These are phyloP conservation scores for Acanthopagrus latus DNA, from an alignment of 2,797 vertebrate genomes.

Conservation along the genomic window DNA sequence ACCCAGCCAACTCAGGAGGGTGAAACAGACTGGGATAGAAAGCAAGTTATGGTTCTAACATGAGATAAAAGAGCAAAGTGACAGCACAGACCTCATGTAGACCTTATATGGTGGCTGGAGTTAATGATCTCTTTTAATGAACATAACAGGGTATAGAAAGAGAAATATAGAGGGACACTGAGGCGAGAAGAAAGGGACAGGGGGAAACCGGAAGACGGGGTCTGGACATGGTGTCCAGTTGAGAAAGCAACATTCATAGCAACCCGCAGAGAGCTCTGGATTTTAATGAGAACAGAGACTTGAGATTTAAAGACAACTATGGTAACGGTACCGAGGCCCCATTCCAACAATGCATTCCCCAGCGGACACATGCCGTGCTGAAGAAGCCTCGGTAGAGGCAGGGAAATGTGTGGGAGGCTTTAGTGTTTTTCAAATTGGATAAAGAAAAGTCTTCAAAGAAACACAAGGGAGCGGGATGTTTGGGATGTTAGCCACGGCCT, in stretches of 20 bases:
- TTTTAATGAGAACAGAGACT: slow-evolving; percentile 78
- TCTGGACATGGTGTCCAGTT: slow-evolving; percentile 58
- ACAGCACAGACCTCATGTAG: slow-evolving; percentile 37
- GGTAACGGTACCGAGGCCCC: slow-evolving; percentile 58
- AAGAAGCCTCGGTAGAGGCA: slow-evolving; percentile 43
- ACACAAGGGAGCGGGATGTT: slow-evolving; percentile 54
- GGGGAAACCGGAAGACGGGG: slow-evolving; percentile 23
- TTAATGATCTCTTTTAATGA: slow-evolving; percentile 70
- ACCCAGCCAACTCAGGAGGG: slow-evolving; percentile 28
- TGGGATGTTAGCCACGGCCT: slow-evolving; percentile 49
- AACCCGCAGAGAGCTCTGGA: slow-evolving; percentile 56
- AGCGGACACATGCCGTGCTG: slow-evolving; percentile 42
- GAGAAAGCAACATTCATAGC: slow-evolving; percentile 61
- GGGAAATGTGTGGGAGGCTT: slow-evolving; percentile 53
- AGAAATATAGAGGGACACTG: slow-evolving; percentile 19
- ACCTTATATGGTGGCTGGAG: slow-evolving; percentile 40
- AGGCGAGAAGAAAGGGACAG: slow-evolving; percentile 20
- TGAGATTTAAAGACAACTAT: slow-evolving; percentile 69
- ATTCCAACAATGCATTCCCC: slow-evolving; percentile 63
- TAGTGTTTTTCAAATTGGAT: slow-evolving; percentile 64
- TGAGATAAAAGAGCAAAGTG: slow-evolving; percentile 20
- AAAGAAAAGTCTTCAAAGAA: slow-evolving; percentile 63
- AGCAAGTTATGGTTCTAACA: slow-evolving; percentile 35
- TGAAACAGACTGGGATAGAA: slow-evolving; percentile 35
- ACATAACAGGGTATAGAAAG: slow-evolving; percentile 40